phyloP scores from a whole-genome alignment of 2,113 vertebrate genomes.

The Sebastes schlegelii region DNA sequence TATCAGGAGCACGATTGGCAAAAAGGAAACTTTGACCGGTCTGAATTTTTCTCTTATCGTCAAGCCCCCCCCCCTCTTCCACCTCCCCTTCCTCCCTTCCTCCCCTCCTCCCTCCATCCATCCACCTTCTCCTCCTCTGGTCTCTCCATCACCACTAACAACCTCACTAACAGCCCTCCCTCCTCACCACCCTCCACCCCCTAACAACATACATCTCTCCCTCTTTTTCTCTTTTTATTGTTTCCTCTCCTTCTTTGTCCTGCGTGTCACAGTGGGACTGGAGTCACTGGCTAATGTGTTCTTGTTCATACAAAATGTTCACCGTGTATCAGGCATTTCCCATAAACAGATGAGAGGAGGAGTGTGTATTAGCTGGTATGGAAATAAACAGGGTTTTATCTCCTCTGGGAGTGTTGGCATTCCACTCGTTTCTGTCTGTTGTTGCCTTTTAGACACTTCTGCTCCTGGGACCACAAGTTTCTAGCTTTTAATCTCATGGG shows the following conservation, averaged over 20 bases:
- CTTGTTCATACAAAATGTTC: slow-evolving; percentile 54
- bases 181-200: slow-evolving; percentile 13
- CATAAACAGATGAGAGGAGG: slow-evolving; percentile 45
- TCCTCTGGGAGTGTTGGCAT: slow-evolving; percentile 51
- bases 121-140: slow-evolving; percentile 66
- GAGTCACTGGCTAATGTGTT: slow-evolving; percentile 59
- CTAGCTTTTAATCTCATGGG: neutral
- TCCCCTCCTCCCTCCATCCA: slow-evolving; percentile 56
- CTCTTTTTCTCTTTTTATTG: slow-evolving; percentile 32
- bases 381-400: slow-evolving; percentile 59
- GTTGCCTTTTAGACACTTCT: slow-evolving; percentile 33
- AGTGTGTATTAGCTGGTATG: slow-evolving; percentile 34
- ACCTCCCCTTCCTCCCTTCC: slow-evolving; percentile 12
- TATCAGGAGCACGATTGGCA: slow-evolving; percentile 93
- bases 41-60: slow-evolving; percentile 90
- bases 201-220: slow-evolving; percentile 8
- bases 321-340: slow-evolving; percentile 56
- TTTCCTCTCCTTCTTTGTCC: slow-evolving; percentile 31
- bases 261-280: slow-evolving; percentile 72
- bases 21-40: slow-evolving; percentile 93
- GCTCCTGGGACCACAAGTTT: slow-evolving; percentile 20
- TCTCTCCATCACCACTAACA: slow-evolving; percentile 72
- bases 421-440: slow-evolving; percentile 50
- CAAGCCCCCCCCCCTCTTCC: slow-evolving; percentile 63
- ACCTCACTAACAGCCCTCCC: slow-evolving; percentile 35